Conservation (phyloP, 53 echinoderm and acorn worm species). For the Patiria pectinifera region DNA sequence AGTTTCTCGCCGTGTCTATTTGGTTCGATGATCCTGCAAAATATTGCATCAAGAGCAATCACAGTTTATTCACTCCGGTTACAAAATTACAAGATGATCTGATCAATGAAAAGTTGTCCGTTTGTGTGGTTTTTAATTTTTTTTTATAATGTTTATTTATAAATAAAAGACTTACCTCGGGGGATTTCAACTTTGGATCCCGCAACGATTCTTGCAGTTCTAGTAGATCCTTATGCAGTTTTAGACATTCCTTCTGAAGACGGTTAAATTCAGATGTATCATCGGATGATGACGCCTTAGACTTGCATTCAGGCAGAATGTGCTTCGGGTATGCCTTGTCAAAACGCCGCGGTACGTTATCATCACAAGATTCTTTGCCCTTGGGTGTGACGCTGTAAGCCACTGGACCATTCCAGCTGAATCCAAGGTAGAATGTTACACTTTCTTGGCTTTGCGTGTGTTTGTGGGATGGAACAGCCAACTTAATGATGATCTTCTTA, state of each 20-base stretch:
- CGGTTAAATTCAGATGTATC: not conserved
- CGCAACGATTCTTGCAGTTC: not conserved
- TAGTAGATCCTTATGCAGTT: not conserved
- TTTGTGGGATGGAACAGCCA: conserved; percentile 1
- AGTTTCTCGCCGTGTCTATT: too few relatives aligned
- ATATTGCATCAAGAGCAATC: too few relatives aligned
- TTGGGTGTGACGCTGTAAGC: conserved; percentile 45
- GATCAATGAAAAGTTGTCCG: too few relatives aligned
- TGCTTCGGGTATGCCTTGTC: not conserved
- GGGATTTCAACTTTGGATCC: not conserved
- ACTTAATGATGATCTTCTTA: conserved; percentile 1
- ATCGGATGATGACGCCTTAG: not conserved
- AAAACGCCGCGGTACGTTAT: not conserved
- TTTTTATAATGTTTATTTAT: too few relatives aligned
- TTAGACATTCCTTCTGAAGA: not conserved
- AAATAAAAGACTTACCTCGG: not conserved
- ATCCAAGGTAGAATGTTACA: conserved; percentile 55
- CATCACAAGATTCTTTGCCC: not conserved
- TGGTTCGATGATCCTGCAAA: too few relatives aligned
- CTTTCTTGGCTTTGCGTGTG: conserved; percentile 12
- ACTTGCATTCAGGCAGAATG: not conserved
- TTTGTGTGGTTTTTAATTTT: too few relatives aligned
- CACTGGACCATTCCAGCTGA: conserved; percentile 54
- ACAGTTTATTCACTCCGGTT: not conserved
- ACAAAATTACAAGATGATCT: not conserved